A percentile compares a stretch with the other conserved stretches of the same genome.
phyloP scores from a whole-genome alignment of 2,797 vertebrate species.

The Mormyrus hasselquistii region DNA sequence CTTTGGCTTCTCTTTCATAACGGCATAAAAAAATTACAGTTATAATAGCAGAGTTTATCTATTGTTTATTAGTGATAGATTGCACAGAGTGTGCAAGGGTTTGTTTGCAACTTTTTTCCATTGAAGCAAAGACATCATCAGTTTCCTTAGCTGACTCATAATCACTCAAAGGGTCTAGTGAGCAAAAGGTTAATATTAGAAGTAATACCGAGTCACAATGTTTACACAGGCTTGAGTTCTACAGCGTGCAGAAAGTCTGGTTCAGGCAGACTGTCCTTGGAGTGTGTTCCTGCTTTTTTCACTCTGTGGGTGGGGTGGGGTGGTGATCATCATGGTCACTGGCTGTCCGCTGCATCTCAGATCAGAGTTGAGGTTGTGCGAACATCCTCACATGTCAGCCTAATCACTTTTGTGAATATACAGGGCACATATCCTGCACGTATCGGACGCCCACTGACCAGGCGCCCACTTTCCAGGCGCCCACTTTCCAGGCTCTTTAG shows the following conservation, averaged over 20 bases:
- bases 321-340: not conserved
- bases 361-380: not conserved
- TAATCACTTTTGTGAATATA: not conserved
- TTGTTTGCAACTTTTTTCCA: not conserved
- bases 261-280: not conserved
- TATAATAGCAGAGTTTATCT: not conserved
- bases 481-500: not conserved
- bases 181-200: not conserved
- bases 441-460: not conserved
- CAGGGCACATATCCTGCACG: not conserved
- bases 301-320: not conserved
- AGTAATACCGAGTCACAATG: not conserved
- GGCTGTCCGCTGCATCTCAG: not conserved
- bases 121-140: not conserved
- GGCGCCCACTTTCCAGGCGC: not conserved
- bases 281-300: not conserved
- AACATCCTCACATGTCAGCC: not conserved
- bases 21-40: not conserved
- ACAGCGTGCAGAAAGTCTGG: not conserved
- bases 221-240: not conserved
- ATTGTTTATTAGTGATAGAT: not conserved
- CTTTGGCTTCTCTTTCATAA: not conserved
- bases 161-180: not conserved
- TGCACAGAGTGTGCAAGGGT: not conserved
- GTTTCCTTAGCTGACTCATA: not conserved